Conservation (phyloP, 2,797 vertebrate genomes). For the Sebastes alutus region DNA sequence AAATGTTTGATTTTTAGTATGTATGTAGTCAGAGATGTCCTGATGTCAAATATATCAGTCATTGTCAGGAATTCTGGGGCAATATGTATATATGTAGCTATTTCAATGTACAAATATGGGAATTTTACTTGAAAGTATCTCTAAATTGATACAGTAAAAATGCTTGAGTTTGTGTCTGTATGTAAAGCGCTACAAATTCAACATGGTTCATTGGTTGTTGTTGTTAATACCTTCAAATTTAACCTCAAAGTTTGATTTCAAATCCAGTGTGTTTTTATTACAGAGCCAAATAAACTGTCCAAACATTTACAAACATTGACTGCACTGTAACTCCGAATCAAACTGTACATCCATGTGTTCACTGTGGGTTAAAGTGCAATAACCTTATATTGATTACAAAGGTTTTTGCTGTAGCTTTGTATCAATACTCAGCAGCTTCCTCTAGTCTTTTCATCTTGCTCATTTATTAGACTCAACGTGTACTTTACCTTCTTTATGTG, state of each 20-base stretch:
- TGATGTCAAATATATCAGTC: too few species aligned
- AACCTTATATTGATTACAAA: background rate
- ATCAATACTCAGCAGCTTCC: background rate
- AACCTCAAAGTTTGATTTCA: background rate
- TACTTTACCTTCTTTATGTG: constrained; percentile 89
- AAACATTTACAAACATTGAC: background rate
- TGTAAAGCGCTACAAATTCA: background rate
- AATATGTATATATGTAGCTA: too few species aligned
- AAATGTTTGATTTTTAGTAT: too few species aligned
- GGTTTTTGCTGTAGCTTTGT: background rate
- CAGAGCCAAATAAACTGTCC: background rate
- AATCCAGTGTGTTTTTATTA: background rate
- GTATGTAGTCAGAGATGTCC: too few species aligned
- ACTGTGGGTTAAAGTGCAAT: background rate
- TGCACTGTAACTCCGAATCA: background rate
- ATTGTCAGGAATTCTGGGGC: too few species aligned
- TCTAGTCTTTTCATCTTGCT: background rate
- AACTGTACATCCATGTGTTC: background rate
- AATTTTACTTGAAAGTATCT: too few species aligned
- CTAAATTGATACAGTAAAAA: too few species aligned
- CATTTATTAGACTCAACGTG: background rate
- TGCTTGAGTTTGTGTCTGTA: too few species aligned
- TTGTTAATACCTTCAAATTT: background rate
- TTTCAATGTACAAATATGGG: too few species aligned
- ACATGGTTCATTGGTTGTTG: background rate